These are phyloP conservation scores for Trogon surrucura DNA, from an alignment of 2,113 vertebrate species.

Conservation along the genomic window DNA sequence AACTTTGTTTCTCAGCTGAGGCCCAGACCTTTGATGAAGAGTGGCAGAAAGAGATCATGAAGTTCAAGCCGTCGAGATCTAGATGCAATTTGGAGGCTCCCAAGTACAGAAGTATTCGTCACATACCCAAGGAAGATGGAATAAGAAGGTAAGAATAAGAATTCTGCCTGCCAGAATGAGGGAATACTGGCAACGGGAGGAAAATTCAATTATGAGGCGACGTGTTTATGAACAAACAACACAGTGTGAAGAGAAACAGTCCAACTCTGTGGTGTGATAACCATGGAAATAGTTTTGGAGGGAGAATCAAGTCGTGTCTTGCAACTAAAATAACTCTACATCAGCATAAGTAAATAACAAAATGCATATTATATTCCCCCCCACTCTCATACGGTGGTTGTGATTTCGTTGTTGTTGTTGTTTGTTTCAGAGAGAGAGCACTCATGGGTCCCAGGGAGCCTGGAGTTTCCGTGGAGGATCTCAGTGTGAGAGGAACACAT, in stretches of 20 bases:
- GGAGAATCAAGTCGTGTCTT: background rate
- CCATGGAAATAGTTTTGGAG: background rate
- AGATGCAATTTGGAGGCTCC: constrained; percentile 65
- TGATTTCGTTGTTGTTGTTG: background rate
- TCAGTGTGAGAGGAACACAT: constrained; percentile 71
- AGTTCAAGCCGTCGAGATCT: constrained; percentile 70
- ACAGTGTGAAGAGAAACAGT: background rate
- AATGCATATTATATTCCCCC: background rate
- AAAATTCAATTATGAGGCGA: background rate
- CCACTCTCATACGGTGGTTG: too few species aligned
- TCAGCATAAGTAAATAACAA: background rate
- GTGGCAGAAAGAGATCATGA: constrained; percentile 87
- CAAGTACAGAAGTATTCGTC: constrained; percentile 40
- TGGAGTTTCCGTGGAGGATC: constrained; percentile 53
- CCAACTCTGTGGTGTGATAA: background rate
- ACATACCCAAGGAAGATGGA: constrained; percentile 24
- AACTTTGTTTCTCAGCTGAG: constrained; percentile 79
- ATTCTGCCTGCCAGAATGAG: background rate
- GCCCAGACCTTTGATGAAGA: constrained; percentile 88
- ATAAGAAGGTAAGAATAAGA: constrained; percentile 76
- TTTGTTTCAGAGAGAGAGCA: constrained; percentile 75
- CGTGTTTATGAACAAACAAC: background rate
- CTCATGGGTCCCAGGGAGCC: constrained; percentile 38
- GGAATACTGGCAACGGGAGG: background rate
- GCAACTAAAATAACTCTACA: background rate